Conservation (phyloP, 2,888 invertebrate genomes). For the Neria commutata region DNA sequence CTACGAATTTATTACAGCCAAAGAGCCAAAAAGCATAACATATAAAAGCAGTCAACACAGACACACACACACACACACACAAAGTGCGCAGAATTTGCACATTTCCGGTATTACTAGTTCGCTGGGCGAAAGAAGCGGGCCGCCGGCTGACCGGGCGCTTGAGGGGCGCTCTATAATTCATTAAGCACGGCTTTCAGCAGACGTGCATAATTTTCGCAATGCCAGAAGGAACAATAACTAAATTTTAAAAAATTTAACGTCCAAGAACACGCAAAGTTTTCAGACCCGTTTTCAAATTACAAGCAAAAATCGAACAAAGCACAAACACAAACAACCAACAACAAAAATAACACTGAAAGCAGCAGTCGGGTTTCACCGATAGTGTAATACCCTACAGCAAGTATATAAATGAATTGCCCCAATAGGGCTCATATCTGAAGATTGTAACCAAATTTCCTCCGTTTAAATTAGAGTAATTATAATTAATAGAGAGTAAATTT, state of each 20-base stretch:
- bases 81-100: conserved; percentile 26
- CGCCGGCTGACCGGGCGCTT: too few species aligned
- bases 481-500: too few species aligned
- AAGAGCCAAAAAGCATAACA: background rate
- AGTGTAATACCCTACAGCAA: too few species aligned
- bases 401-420: too few species aligned
- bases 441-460: too few species aligned
- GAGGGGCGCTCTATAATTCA: background rate
- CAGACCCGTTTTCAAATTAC: conserved; percentile 42
- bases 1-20: background rate
- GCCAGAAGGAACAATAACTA: conserved; percentile 45
- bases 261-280: background rate
- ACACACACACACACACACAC: too few species aligned
- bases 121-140: background rate
- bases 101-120: conserved; percentile 26
- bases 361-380: too few species aligned
- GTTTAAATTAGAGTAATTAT: too few species aligned
- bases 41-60: background rate
- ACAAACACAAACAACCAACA: background rate
- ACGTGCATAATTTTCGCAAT: conserved; percentile 55
- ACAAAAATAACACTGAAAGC: conserved; percentile 8
- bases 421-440: too few species aligned
- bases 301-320: conserved; percentile 45
- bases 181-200: background rate
- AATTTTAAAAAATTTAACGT: conserved; percentile 34